These are phyloP conservation scores for Datnioides undecimradiatus DNA, from an alignment of 2,113 vertebrate species.

Conservation along the genomic window DNA sequence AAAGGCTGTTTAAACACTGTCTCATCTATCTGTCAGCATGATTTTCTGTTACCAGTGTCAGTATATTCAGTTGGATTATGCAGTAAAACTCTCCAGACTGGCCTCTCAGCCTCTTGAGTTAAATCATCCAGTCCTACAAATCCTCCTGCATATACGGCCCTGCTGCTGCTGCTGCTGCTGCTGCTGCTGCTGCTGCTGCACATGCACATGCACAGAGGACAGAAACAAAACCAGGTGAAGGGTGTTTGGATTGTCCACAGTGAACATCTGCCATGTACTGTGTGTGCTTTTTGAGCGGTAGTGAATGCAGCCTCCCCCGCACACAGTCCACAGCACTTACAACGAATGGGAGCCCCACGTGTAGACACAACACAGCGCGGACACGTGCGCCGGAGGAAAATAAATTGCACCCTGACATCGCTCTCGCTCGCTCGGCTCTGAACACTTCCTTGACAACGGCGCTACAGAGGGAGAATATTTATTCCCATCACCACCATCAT, in stretches of 20 bases:
- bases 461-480: background rate
- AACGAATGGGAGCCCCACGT: constrained; percentile 20
- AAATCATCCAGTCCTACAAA: background rate
- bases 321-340: background rate
- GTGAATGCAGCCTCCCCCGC: constrained; percentile 29
- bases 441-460: constrained; percentile 5
- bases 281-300: constrained; percentile 19
- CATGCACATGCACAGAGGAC: constrained; percentile 12
- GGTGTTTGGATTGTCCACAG: background rate
- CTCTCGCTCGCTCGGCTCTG: background rate
- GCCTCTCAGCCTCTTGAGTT: constrained; percentile 5
- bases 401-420: background rate
- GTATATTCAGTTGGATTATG: constrained; percentile 3
- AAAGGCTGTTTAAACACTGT: too few species aligned
- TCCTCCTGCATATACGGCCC: background rate
- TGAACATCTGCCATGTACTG: constrained; percentile 45
- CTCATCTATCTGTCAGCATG: too few species aligned
- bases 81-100: background rate
- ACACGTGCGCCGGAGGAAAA: constrained; percentile 36
- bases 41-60: too few species aligned
- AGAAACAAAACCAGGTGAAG: constrained; percentile 23
- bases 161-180: background rate
- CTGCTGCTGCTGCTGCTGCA: background rate
- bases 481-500: background rate
- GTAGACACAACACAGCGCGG: background rate